Conservation (phyloP, 2,888 invertebrate species). For the Dichetophora obliterata region DNA sequence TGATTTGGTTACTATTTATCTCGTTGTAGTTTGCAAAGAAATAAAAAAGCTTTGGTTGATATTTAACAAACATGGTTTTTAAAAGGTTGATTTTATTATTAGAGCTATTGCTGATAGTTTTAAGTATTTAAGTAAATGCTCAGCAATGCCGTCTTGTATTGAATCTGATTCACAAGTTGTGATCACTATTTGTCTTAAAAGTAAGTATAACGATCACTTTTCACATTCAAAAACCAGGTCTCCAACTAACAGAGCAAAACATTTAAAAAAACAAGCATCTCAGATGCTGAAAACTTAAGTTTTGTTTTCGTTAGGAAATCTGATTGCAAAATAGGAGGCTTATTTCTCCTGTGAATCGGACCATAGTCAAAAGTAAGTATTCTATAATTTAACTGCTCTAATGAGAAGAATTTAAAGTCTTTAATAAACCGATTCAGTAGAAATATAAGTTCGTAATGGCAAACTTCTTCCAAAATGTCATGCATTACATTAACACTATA, state of each 20-base stretch:
- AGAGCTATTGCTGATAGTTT: too few species aligned
- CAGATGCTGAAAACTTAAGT: constrained; percentile 35
- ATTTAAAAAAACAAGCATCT: constrained; percentile 33
- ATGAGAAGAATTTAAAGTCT: constrained; percentile 25
- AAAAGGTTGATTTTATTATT: constrained; percentile 34
- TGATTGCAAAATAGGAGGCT: constrained; percentile 17
- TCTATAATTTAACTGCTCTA: constrained; percentile 38
- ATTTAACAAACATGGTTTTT: constrained; percentile 38
- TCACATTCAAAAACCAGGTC: constrained; percentile 33
- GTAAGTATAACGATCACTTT: constrained; percentile 26
- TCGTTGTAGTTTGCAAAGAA: constrained; percentile 34
- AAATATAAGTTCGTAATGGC: constrained; percentile 35
- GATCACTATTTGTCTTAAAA: constrained; percentile 31
- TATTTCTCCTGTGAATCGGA: too few species aligned
- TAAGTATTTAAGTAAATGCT: constrained; percentile 7
- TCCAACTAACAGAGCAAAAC: constrained; percentile 30
- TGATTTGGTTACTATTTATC: not conserved
- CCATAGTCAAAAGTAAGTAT: constrained; percentile 38
- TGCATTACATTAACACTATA: constrained; percentile 38
- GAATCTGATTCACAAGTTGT: constrained; percentile 28
- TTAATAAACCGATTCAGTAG: constrained; percentile 34
- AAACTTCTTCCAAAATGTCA: constrained; percentile 37
- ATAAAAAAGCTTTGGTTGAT: constrained; percentile 34
- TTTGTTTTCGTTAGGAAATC: constrained; percentile 20
- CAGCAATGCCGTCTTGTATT: not conserved